Base-by-base conservation (phyloP, 2,888 invertebrate species). In the Bellardia pandia region DNA sequence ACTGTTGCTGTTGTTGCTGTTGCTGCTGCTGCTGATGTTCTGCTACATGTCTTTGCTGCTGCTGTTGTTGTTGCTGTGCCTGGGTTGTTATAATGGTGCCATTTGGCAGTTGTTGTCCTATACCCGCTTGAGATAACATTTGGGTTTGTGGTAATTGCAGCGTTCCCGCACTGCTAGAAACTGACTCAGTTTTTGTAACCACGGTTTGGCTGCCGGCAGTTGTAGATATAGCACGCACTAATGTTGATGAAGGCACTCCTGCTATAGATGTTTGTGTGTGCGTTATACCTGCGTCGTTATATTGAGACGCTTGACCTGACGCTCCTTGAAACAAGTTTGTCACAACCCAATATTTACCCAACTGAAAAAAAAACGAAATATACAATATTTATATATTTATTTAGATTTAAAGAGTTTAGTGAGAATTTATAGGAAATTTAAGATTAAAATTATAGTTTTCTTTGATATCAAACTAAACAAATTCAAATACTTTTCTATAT, bases 311-410 rank as follows among this genome's bases (percentile, higher is more conserved):
- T 75, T 91, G 91, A 53, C 90, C 93, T 30, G 92, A 90, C 40
- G 71, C 81, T 89, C 91, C 93, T 89, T 96, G 97, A 92, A 97
- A 96, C 89, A 97, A 94, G 95, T 97, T 97, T 88, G 97, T 96
- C 93, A 97, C 95, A 92, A 97, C 96, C 97, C 96, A 97, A 93
- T 97, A 97, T 93, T 97, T 97, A 89, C 96, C 96, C 91, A 96
- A 89, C 91, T 96, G 94, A 40, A 88, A 89, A 56, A 51, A 76
- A 56, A 51, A 76, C 30, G 13, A 64, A 3, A 30, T 4, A 58
- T 40, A 13, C 13, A 16, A 51, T 37, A 69, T 33, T 33, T 33
- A 33, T 33, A 33, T 33, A 33, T 33, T 33, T 45, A 40, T n/a
- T 51, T 7, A 2, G n/a, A 51, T 51, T n/a, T 51, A n/a, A 0